Base-by-base conservation (phyloP, 1,140 invertebrate genomes). In the Zaprionus tsacasi region DNA sequence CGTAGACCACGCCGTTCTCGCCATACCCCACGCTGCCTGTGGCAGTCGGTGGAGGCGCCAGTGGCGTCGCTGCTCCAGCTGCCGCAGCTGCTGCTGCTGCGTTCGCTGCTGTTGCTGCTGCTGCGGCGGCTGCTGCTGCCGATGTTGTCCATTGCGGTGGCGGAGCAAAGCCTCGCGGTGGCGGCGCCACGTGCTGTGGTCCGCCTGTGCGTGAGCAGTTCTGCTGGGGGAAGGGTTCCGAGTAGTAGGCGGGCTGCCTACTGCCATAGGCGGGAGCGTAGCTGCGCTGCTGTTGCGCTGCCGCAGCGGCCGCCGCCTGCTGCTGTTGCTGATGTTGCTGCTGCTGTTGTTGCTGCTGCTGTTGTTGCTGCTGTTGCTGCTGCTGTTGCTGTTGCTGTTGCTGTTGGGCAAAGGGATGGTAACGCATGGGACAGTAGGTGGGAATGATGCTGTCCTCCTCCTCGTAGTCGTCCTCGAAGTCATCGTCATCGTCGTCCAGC, bases 381-480 rank as follows among this genome's bases (percentile, higher is more conserved):
- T 70, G 75, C 17, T 68, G 76, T 13, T 70, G 75, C 17, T 68
- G 76, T 7, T 79, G 71, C 27, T 82, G 89, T 8, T 70, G 65
- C 11, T 86, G 74, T 35, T 87, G 76, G 38, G 89, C 70, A 78
- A 91, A 87, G 35, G 87, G 76, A 75, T 91, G 90, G 58, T 91
- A 92, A 7, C 90, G 77, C 58, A 92, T 72, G 27, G 91, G 87
- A 54, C 88, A 92, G 59, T 93, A 92, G 57, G 91, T 92, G 63
- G 92, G 89, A 78, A 93, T 92, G 50, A 92, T 92, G 73, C 91
- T 93, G 61, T 93, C 93, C 60, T 93, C 93, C 74, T 93, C 93
- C 73, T 93, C 92, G 59, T 94, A 93, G 43, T 94, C 93, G 70
- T 94, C 94, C 55, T 94, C 94, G 33, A 94, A 94, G 64, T 94